Conservation (phyloP, 2,888 invertebrate genomes). For the Tupiocoris notatus region DNA sequence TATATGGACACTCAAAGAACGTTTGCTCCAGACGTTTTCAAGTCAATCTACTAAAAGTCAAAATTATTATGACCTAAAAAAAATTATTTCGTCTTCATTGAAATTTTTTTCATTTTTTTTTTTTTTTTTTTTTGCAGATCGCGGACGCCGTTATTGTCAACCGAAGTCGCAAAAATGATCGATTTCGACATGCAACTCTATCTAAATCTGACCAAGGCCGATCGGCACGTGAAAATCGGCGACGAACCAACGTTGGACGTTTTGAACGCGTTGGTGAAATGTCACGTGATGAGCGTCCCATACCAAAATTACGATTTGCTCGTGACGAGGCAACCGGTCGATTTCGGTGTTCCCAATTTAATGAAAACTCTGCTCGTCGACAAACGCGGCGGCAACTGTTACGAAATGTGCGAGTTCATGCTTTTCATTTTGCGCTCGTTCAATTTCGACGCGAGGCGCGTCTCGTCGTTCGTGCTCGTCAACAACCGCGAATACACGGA, state of each 20-base stretch:
- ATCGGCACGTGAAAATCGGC: background rate
- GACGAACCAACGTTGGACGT: background rate
- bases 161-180: background rate
- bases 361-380: conserved; percentile 6
- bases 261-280: conserved; percentile 1
- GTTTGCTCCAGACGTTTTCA: too few species aligned
- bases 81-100: background rate
- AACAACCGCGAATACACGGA: conserved; percentile 12
- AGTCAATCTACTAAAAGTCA: too few species aligned
- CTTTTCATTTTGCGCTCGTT: background rate
- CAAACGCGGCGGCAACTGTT: conserved; percentile 11
- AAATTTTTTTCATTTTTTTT: too few species aligned
- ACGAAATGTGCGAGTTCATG: conserved; percentile 17
- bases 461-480: background rate
- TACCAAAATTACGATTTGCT: conserved; percentile 20
- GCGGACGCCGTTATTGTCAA: too few species aligned
- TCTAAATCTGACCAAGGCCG: background rate
- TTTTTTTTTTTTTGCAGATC: background rate
- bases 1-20: too few species aligned
- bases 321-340: background rate
- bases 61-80: too few species aligned
- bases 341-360: background rate
- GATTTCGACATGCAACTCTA: background rate
- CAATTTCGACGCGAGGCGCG: conserved; percentile 1
- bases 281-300: background rate